Percentiles rank a stretch among this genome's conserved stretches.
phyloP scores from a whole-genome alignment of 2,797 vertebrate species.

The Etheostoma nigrum region DNA sequence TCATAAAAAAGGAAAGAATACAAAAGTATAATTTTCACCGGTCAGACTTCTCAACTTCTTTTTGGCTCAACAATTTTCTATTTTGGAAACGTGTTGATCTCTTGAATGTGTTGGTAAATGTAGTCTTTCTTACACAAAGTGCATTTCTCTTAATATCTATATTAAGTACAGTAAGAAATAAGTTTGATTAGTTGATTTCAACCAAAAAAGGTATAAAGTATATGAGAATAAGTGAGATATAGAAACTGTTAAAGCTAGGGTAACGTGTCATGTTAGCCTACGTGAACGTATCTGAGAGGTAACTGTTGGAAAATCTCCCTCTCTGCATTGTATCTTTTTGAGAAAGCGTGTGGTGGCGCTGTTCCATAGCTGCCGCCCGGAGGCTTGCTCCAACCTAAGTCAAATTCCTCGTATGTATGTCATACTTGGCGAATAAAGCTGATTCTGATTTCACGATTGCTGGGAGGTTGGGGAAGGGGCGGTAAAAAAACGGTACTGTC shows the following conservation, averaged over 20 bases:
- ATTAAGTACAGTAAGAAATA: background rate
- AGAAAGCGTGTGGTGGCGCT: no score
- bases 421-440: no score
- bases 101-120: background rate
- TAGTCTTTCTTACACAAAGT: background rate
- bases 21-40: background rate
- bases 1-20: background rate
- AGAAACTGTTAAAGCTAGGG: background rate
- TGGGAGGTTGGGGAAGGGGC: no score
- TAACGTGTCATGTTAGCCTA: background rate
- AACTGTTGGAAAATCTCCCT: background rate
- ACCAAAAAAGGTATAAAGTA: background rate
- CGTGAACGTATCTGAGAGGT: background rate
- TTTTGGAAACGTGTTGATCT: background rate
- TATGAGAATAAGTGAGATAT: background rate
- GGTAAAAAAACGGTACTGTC: no score
- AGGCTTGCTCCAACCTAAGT: no score
- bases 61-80: background rate
- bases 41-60: background rate
- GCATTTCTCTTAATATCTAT: background rate
- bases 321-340: background rate
- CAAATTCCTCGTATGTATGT: no score
- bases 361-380: no score
- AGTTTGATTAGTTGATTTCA: background rate
- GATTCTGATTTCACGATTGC: background rate